Percentiles rank a stretch among this genome's conserved stretches.
These are phyloP conservation scores for Sebastiscus tertius DNA, from an alignment of 2,797 vertebrate genomes.

Conservation along the genomic window DNA sequence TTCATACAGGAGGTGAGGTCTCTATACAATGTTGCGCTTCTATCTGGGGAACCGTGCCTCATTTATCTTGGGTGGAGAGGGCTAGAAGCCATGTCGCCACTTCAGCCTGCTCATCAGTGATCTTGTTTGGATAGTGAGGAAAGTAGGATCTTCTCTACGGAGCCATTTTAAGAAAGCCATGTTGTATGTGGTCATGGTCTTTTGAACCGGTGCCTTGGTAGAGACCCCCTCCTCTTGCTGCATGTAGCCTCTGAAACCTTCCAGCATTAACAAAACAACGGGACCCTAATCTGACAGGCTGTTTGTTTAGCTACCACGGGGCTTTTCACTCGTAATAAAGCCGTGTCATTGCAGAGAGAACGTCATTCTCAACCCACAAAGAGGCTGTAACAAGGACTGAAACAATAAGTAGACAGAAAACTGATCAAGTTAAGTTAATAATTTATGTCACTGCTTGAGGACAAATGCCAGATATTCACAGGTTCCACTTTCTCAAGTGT, in stretches of 20 bases:
- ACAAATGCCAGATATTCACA: background rate
- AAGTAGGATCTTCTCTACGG: conserved; percentile 8
- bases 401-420: background rate
- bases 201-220: background rate
- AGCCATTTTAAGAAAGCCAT: conserved; percentile 23
- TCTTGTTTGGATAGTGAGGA: conserved; percentile 10
- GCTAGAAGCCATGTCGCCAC: conserved; percentile 9
- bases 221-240: conserved; percentile 6
- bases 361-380: background rate
- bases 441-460: background rate
- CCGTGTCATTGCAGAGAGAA: conserved; percentile 9
- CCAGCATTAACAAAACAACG: conserved; percentile 51
- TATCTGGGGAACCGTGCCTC: conserved; percentile 58
- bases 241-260: conserved; percentile 32
- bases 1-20: background rate
- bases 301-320: conserved; percentile 41
- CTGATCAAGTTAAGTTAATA: background rate
- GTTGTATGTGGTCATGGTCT: background rate
- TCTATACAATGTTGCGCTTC: conserved; percentile 10
- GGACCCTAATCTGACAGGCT: conserved; percentile 32
- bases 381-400: background rate
- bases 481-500: background rate
- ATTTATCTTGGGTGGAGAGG: conserved; percentile 73
- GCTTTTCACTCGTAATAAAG: conserved; percentile 51
- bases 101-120: conserved; percentile 18